phyloP scores from a whole-genome alignment of 2,888 invertebrate species.

The Nephrotoma guestfalica region DNA sequence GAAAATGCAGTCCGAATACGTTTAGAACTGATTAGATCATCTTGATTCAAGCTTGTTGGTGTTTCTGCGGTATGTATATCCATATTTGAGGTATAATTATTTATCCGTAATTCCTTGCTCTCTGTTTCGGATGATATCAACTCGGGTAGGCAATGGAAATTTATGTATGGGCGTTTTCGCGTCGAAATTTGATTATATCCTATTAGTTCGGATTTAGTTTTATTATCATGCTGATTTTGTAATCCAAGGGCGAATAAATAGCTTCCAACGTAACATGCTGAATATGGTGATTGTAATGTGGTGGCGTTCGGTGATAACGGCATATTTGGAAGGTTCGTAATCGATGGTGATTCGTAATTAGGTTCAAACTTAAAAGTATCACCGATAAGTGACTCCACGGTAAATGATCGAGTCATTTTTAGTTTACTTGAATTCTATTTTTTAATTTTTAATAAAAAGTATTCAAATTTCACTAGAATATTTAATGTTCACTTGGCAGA shows the following conservation, averaged over 20 bases:
- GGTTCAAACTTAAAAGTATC: conserved; percentile 19
- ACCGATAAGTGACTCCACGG: conserved; percentile 66
- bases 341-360: conserved; percentile 16
- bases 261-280: conserved; percentile 46
- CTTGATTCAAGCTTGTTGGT: conserved; percentile 30
- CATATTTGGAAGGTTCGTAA: conserved; percentile 34
- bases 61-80: conserved; percentile 40
- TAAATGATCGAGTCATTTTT: conserved; percentile 66
- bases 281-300: conserved; percentile 41
- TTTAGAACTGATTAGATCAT: conserved; percentile 36
- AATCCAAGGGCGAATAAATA: conserved; percentile 48
- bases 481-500: not conserved
- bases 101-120: not conserved
- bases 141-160: not conserved
- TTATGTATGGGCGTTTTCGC: conserved; percentile 11
- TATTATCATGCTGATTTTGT: conserved; percentile 39
- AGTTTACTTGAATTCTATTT: not conserved
- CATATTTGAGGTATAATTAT: conserved; percentile 11
- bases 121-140: not conserved
- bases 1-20: conserved; percentile 89
- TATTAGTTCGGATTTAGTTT: conserved; percentile 24
- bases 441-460: not conserved
- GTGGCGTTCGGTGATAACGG: conserved; percentile 26
- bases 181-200: conserved; percentile 15
- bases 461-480: not conserved